Base-by-base conservation (phyloP, 2,113 vertebrate genomes). In the Nerophis lumbriciformis region DNA sequence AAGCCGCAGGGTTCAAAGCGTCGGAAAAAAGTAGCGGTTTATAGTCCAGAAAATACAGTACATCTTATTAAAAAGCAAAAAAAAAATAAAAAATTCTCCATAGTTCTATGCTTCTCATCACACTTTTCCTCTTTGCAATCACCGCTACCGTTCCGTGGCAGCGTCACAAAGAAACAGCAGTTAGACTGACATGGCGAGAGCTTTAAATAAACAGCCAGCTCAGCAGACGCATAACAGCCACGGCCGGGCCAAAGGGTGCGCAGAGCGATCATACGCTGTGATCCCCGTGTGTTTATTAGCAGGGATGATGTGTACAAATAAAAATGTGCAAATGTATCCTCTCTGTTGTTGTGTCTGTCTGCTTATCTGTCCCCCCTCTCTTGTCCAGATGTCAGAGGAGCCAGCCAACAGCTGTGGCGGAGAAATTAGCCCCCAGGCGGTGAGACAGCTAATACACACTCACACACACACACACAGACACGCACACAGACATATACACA, bases 361-460 rank as follows among this genome's bases (percentile, higher is more conserved):
- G 60, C 12, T 65, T 69, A 74, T 36, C 73, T 80, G 57, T 74
- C 83, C 75, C 66, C 77, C 77, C 68, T 73, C 62, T 60, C 53
- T 75, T 72, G 73, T 86, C 83, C 86, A 88, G 86, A 88, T 88
- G 86, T 86, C 78, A 80, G 80, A 84, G 76, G 73, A 82, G 71
- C 73, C 72, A 69, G 78, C 81, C 86, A 84, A 77, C 86, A 86
- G 84, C 86, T 88, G 86, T 53, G 47, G 67, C 9, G 11, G 16
- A 78, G 84, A 86, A 88, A 86, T 79, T 69, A 83, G 80, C 81
- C 84, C 70, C 65, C 59, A 73, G 81, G 81, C 80, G 53, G 56
- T 75, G 78, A 84, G 74, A 83, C 71, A 72, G 77, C 78, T 73
- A 83, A 86, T 71, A 78, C 71, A 76, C 78, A 64, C 74, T 53